Evolutionary conservation across 2,888 invertebrate species (phyloP).

Genomic region (Melanostoma mellinum): DNA sequence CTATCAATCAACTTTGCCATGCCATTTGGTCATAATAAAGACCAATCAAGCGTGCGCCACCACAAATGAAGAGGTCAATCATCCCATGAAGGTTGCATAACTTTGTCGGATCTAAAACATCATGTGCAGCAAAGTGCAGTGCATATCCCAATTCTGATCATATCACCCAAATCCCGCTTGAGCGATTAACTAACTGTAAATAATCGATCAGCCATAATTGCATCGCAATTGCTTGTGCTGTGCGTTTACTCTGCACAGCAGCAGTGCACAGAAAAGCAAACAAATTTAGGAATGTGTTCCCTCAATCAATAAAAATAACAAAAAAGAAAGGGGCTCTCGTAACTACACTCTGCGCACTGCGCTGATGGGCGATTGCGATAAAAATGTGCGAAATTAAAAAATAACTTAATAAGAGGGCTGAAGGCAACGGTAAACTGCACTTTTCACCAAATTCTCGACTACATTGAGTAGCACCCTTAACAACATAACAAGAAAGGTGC

Average conservation of each 20-base stretch:
- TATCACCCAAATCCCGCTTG: slow-evolving; percentile 55
- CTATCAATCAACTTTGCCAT: slow-evolving; percentile 54
- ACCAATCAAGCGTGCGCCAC: slow-evolving; percentile 59
- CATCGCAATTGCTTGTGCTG: slow-evolving; percentile 51
- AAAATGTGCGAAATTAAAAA: slow-evolving; percentile 66
- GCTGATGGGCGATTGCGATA: slow-evolving; percentile 47
- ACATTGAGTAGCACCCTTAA: slow-evolving; percentile 18
- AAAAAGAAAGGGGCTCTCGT: slow-evolving; percentile 37
- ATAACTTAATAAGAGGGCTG: slow-evolving; percentile 50
- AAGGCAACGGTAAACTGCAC: slow-evolving; percentile 65
- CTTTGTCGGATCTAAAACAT: neutral
- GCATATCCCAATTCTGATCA: slow-evolving; percentile 23
- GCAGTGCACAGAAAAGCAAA: slow-evolving; percentile 15
- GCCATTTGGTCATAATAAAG: slow-evolving; percentile 55
- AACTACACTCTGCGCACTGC: slow-evolving; percentile 1
- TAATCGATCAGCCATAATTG: slow-evolving; percentile 65
- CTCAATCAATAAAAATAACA: slow-evolving; percentile 12
- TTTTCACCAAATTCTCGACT: slow-evolving; percentile 38
- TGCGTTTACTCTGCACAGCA: neutral
- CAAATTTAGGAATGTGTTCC: slow-evolving; percentile 13
- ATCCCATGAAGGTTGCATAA: slow-evolving; percentile 61
- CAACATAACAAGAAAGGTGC: slow-evolving; percentile 37
- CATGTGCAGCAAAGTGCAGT: too few relatives aligned
- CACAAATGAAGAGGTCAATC: slow-evolving; percentile 65
- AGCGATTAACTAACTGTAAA: slow-evolving; percentile 68